Base-by-base conservation (phyloP, 2,113 vertebrate genomes). In the Abramis brama region DNA sequence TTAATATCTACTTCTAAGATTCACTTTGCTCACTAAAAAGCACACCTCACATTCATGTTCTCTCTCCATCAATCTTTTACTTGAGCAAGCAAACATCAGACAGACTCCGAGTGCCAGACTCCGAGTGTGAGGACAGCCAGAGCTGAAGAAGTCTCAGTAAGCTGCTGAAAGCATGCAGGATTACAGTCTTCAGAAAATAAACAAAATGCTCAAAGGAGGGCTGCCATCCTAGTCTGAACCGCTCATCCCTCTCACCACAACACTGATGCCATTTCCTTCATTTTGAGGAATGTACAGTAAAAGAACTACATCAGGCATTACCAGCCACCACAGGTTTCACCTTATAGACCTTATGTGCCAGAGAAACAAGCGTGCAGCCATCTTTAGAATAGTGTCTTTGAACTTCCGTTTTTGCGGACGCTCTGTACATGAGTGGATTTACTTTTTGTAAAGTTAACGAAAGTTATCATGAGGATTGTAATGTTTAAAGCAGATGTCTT, bases 131-230 rank as follows among this genome's bases (percentile, higher is more conserved):
- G 74, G 55, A 62, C 52, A 82, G 79, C 47, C 47, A 83, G 77
- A 82, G 52, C 84, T 85, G 52, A 76, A 82, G 74, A 77, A 73
- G 60, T 36, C 52, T 82, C 73, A 82, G 78, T 83, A 88, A 88
- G 73, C 84, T 82, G 55, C 50, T 83, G 80, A 77, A 81, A 83
- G 66, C 76, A 71, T 39, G 66, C 87, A 81, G 68, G 80, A 88
- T 88, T 79, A 83, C 64, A 13, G 57, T 73, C 74, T 39, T 50
- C 60, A 55, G 33, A 76, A 86, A 81, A 86, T 70, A 88, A 83
- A 86, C 87, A 87, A 74, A 80, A 80, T 66, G 84, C 68, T 83
- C 68, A 39, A 81, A 83, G 30, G 19, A 74, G 73, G 23, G 39
- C 25, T 50, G 62, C 39, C 45, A 2, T 73, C 57, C 68, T 39